Percentiles rank a stretch among this genome's conserved stretches.
These are phyloP conservation scores for Eucera pruinosa DNA, from an alignment of 2,888 invertebrate genomes.

Conservation along the genomic window DNA sequence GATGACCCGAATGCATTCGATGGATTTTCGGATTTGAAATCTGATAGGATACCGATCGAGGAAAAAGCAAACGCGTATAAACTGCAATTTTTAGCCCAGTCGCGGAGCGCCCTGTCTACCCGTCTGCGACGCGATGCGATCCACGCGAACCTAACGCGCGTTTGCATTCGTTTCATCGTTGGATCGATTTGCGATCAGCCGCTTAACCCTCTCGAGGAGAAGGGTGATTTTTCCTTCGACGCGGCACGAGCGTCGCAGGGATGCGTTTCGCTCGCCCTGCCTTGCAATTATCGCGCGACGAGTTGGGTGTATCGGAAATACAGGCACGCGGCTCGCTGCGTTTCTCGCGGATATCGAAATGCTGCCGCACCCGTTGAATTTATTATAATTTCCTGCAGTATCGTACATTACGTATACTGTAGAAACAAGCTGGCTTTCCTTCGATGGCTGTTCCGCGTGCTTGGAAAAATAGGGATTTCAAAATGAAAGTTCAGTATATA, in stretches of 20 bases:
- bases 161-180: neutral
- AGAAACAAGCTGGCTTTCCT: constrained; percentile 41
- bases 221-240: no score
- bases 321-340: neutral
- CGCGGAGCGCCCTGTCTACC: neutral
- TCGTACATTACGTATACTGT: constrained; percentile 46
- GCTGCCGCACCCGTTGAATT: constrained; percentile 33
- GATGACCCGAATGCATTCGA: constrained; percentile 45
- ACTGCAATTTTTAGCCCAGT: constrained; percentile 40
- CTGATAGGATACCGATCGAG: constrained; percentile 55
- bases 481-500: constrained; percentile 25
- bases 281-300: neutral
- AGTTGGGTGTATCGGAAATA: neutral
- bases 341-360: neutral
- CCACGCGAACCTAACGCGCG: neutral
- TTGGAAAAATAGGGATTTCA: constrained; percentile 46
- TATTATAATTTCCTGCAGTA: constrained; percentile 41
- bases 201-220: no score
- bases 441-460: constrained; percentile 2
- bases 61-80: constrained; percentile 38
- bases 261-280: no score
- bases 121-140: no score
- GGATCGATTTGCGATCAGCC: no score
- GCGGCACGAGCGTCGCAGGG: no score
- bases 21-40: constrained; percentile 63